A percentile compares a stretch with the other conserved stretches of the same genome.
Conservation (phyloP, 1,140 invertebrate genomes). For the Popillia japonica region DNA sequence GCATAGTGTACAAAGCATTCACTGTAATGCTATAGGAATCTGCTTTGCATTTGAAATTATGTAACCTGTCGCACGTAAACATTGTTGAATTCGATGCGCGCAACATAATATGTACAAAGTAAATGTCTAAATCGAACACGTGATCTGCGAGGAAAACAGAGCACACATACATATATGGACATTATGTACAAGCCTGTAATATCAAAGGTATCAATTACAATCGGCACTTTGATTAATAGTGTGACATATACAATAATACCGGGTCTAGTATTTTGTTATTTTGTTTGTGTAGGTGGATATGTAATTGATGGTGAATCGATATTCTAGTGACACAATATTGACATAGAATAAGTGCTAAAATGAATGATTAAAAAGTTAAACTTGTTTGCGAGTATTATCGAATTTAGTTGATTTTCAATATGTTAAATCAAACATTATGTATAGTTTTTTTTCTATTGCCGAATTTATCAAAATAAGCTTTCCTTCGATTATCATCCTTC, state of each 20-base stretch:
- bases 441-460: no score
- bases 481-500: no score
- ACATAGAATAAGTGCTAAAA: background rate
- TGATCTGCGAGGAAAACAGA: background rate
- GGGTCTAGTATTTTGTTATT: background rate
- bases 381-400: background rate
- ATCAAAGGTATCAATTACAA: constrained; percentile 3
- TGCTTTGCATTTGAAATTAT: constrained; percentile 1
- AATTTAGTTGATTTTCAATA: no score
- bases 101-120: background rate
- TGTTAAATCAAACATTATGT: no score
- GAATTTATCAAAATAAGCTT: no score
- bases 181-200: background rate
- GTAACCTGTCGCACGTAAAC: background rate
- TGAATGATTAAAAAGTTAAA: no score
- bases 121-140: background rate
- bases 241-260: no score
- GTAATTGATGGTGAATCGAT: background rate
- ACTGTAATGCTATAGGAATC: background rate
- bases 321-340: background rate
- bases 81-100: background rate
- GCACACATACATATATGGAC: background rate
- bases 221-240: background rate
- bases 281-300: background rate
- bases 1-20: no score